phyloP scores from a whole-genome alignment of 2,888 invertebrate genomes.

The Flabesymbios commensalis region DNA sequence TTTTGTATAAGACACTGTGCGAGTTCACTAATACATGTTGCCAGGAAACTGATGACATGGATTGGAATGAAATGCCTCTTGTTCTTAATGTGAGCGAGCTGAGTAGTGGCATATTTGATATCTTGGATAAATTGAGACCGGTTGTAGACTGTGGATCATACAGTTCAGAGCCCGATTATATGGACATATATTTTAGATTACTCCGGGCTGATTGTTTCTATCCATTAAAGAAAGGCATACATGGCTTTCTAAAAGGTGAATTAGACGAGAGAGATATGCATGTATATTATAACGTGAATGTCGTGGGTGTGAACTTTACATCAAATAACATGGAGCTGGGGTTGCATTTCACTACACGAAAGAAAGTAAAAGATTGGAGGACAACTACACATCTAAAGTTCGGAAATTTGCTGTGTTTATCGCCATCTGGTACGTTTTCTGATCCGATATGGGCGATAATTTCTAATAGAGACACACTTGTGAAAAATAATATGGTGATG shows the following conservation, averaged over 20 bases:
- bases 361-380: constrained; percentile 20
- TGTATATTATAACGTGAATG: constrained; percentile 14
- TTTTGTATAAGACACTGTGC: too few species aligned
- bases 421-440: constrained; percentile 18
- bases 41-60: too few species aligned
- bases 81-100: too few species aligned
- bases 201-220: constrained; percentile 27
- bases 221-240: constrained; percentile 10
- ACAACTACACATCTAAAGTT: constrained; percentile 20
- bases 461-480: constrained; percentile 15
- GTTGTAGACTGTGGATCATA: too few species aligned
- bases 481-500: constrained; percentile 11
- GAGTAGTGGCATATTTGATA: too few species aligned
- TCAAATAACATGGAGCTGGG: constrained; percentile 9
- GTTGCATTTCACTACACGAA: constrained; percentile 13
- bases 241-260: constrained; percentile 11
- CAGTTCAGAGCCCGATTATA: too few species aligned
- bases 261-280: constrained; percentile 28
- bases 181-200: constrained; percentile 27
- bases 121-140: too few species aligned
- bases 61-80: too few species aligned
- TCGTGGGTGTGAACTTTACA: constrained; percentile 9
- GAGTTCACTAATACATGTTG: too few species aligned
- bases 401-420: constrained; percentile 30
- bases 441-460: constrained; percentile 32